Evolutionary conservation across 1,140 invertebrate species (phyloP).

Genomic region (Polyergus mexicanus): DNA sequence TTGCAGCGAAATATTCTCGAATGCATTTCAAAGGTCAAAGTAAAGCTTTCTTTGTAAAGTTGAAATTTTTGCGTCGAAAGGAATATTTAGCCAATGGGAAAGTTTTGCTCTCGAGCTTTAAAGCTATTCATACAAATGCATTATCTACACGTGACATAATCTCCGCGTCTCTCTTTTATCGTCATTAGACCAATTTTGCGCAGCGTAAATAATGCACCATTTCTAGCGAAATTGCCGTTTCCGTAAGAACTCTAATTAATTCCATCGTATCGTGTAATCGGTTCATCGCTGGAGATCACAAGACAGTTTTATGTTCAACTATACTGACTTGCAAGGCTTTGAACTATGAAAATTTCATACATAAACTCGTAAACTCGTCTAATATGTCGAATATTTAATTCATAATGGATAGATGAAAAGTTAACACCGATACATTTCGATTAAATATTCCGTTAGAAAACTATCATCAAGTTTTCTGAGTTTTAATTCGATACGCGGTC

Average conservation of each 20-base stretch:
- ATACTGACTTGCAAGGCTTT: not conserved
- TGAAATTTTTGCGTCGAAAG: not conserved
- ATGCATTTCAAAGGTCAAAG: not conserved
- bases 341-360: not conserved
- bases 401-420: not conserved
- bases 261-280: constrained; percentile 9
- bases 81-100: constrained; percentile 3
- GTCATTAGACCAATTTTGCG: constrained; percentile 1
- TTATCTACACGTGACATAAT: constrained; percentile 29
- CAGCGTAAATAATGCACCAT: constrained; percentile 42
- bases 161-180: constrained; percentile 12
- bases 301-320: constrained; percentile 25
- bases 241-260: constrained; percentile 46
- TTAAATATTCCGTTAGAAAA: constrained; percentile 1
- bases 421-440: not conserved
- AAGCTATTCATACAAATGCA: not conserved
- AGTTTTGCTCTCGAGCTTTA: constrained; percentile 10
- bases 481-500: constrained; percentile 2
- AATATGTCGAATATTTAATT: not conserved
- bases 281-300: not conserved
- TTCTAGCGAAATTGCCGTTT: constrained; percentile 50
- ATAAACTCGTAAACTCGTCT: not conserved
- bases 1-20: not conserved
- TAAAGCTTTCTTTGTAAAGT: not conserved
- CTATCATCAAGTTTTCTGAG: constrained; percentile 16